Percentiles rank a stretch among this genome's conserved stretches.
These are phyloP conservation scores for Acrobasis suavella DNA, from an alignment of 2,888 invertebrate species.

Conservation along the genomic window DNA sequence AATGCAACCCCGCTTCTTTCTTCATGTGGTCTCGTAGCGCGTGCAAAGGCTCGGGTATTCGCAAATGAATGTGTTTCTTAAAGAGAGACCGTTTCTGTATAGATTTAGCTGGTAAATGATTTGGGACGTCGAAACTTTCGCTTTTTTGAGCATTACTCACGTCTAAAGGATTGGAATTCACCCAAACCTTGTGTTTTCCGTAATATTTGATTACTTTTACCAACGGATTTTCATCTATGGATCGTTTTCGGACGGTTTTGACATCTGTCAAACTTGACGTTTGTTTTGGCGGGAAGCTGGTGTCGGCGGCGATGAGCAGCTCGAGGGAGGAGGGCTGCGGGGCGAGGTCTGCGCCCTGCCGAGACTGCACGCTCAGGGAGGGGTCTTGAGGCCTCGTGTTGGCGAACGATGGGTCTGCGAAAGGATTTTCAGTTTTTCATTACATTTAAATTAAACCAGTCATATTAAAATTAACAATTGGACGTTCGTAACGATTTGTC, in stretches of 20 bases:
- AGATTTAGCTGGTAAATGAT: constrained; percentile 37
- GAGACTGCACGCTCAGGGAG: not conserved
- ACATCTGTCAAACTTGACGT: constrained; percentile 30
- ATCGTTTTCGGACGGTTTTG: constrained; percentile 48
- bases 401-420: constrained; percentile 3
- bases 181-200: constrained; percentile 64
- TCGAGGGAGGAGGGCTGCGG: constrained; percentile 26
- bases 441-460: too few species aligned
- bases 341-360: not conserved
- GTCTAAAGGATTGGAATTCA: constrained; percentile 42
- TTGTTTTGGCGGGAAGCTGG: constrained; percentile 39
- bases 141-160: constrained; percentile 25
- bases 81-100: constrained; percentile 40
- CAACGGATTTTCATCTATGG: constrained; percentile 44
- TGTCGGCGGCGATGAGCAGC: constrained; percentile 28
- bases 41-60: constrained; percentile 41
- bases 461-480: too few species aligned
- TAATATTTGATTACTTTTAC: constrained; percentile 56
- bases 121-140: constrained; percentile 43
- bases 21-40: constrained; percentile 39
- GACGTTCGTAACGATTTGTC: too few species aligned
- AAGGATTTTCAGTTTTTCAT: not conserved
- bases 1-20: constrained; percentile 37
- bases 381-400: constrained; percentile 6
- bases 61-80: constrained; percentile 27